These are phyloP conservation scores for Drosophila tani DNA, from an alignment of 1,140 invertebrate species.

Conservation along the genomic window DNA sequence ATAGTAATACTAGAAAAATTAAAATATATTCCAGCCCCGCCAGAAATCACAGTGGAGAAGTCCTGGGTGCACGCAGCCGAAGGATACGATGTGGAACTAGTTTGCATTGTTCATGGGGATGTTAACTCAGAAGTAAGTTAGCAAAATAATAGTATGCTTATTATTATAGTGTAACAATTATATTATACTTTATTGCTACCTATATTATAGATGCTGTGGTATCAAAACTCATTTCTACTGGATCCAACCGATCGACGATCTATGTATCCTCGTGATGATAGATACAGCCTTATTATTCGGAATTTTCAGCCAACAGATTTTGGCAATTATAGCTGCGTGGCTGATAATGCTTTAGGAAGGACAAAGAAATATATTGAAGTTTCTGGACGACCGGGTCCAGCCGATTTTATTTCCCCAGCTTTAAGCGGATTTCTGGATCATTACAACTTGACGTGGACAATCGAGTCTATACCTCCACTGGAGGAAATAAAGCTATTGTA, in stretches of 20 bases:
- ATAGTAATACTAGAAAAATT: neutral
- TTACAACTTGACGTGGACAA: constrained; percentile 87
- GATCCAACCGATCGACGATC: constrained; percentile 86
- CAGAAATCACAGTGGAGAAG: constrained; percentile 86
- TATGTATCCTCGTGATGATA: constrained; percentile 86
- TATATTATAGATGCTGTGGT: constrained; percentile 86
- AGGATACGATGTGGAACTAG: constrained; percentile 85
- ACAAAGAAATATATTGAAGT: constrained; percentile 86
- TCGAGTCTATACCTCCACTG: constrained; percentile 86
- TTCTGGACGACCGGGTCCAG: constrained; percentile 85
- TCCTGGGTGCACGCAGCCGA: constrained; percentile 86
- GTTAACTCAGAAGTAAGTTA: constrained; percentile 85
- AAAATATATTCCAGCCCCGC: constrained; percentile 81
- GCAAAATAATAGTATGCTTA: neutral
- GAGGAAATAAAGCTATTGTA: constrained; percentile 87
- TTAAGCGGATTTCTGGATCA: constrained; percentile 85
- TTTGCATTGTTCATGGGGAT: constrained; percentile 86
- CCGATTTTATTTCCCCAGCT: constrained; percentile 85
- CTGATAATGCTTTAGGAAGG: constrained; percentile 85
- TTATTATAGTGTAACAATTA: neutral
- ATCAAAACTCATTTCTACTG: constrained; percentile 87
- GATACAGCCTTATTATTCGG: constrained; percentile 86
- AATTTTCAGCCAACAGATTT: constrained; percentile 87
- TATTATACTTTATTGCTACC: too few relatives aligned
- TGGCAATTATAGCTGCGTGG: constrained; percentile 87